These are phyloP conservation scores for Eleginops maclovinus DNA, from an alignment of 2,113 vertebrate genomes.

Conservation along the genomic window DNA sequence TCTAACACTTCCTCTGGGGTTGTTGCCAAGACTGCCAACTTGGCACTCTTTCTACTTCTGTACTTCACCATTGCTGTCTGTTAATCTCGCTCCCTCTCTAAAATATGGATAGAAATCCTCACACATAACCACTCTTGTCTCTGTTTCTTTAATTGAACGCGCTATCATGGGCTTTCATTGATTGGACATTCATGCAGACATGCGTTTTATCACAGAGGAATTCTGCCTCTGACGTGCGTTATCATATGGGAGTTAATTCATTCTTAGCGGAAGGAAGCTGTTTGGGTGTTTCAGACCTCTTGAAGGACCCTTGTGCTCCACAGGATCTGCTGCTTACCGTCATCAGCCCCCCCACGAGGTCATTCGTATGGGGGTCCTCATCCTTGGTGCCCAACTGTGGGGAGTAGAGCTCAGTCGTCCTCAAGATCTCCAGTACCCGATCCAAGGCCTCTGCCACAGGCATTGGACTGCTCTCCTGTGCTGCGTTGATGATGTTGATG, in stretches of 20 bases:
- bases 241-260: conserved; percentile 33
- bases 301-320: conserved; percentile 1
- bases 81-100: conserved; percentile 25
- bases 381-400: conserved; percentile 94
- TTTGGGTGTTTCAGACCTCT: conserved; percentile 45
- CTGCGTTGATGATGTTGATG: conserved; percentile 97
- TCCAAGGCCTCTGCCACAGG: conserved; percentile 95
- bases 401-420: conserved; percentile 96
- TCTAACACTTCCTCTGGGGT: conserved; percentile 85
- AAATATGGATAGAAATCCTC: conserved; percentile 37
- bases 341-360: conserved; percentile 96
- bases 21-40: conserved; percentile 84
- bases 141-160: conserved; percentile 1
- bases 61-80: conserved; percentile 63
- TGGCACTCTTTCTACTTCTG: conserved; percentile 76
- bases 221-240: conserved; percentile 23
- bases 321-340: conserved; percentile 85
- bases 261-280: conserved; percentile 37
- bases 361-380: conserved; percentile 94
- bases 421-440: conserved; percentile 95
- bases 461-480: conserved; percentile 95
- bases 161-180: not conserved
- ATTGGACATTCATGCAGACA: conserved; percentile 4
- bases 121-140: not conserved
- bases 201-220: conserved; percentile 25